phyloP scores from a whole-genome alignment of 2,888 invertebrate species.

The Enchytraeus crypticus region DNA sequence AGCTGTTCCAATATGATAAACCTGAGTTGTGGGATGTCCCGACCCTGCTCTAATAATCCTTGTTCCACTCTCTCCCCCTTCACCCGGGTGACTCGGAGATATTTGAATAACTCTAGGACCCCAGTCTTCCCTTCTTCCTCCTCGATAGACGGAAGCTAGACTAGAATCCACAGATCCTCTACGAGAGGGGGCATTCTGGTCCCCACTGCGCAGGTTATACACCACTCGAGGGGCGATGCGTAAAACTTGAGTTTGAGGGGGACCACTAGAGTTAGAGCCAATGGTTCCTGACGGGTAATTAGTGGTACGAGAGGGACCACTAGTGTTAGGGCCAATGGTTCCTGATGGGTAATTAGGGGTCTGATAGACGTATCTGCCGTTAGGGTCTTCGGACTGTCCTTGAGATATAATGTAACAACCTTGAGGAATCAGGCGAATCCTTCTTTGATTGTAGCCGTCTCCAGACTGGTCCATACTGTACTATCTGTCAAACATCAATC shows the following conservation, averaged over 20 bases:
- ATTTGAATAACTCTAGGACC: neutral
- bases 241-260: neutral
- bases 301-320: neutral
- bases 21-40: neutral
- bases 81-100: neutral
- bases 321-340: neutral
- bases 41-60: slow-evolving; percentile 1
- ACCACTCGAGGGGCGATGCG: neutral
- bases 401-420: neutral
- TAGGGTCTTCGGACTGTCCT: neutral
- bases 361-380: neutral
- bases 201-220: neutral
- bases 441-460: neutral
- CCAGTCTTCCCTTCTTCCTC: neutral
- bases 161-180: slow-evolving; percentile 1
- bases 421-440: neutral
- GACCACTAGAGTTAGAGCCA: neutral
- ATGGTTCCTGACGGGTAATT: neutral
- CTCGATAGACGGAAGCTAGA: neutral
- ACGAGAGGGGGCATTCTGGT: neutral
- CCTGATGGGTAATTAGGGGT: neutral
- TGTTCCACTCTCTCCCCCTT: neutral
- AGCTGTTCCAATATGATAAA: neutral
- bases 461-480: neutral
- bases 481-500: too few species aligned